These are phyloP conservation scores for Brachypodius melanocephalos DNA, from an alignment of 2,113 vertebrate genomes.

Conservation along the genomic window DNA sequence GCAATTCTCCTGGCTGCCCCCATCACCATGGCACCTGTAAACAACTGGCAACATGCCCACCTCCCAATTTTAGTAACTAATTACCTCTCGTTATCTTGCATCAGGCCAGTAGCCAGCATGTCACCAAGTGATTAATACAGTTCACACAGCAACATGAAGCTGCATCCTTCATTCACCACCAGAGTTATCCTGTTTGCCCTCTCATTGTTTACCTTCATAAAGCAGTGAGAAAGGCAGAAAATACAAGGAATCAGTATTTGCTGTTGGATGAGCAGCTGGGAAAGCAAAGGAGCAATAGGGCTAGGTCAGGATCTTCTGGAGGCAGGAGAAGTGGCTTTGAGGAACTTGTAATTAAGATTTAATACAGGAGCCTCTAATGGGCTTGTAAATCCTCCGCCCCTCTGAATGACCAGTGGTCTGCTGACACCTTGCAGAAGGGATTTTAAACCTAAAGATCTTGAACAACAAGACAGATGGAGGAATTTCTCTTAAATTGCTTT, in stretches of 20 bases:
- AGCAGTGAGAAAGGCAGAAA: not conserved
- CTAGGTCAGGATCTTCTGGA: not conserved
- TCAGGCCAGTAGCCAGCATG: conserved; percentile 34
- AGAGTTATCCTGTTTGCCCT: not conserved
- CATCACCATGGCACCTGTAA: not conserved
- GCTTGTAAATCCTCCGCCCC: not conserved
- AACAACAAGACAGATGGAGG: not conserved
- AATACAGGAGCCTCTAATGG: not conserved
- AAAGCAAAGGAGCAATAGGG: not conserved
- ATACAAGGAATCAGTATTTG: not conserved
- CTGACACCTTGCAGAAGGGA: not conserved
- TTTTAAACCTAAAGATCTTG: not conserved
- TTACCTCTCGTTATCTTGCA: conserved; percentile 44
- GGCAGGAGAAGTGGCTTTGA: not conserved
- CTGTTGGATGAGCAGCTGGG: not conserved
- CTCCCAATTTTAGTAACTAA: conserved; percentile 51
- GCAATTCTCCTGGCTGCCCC: not conserved
- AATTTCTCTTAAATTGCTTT: not conserved
- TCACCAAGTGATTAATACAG: conserved; percentile 33
- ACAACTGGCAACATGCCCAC: conserved; percentile 34
- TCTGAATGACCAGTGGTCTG: not conserved
- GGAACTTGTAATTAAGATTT: not conserved
- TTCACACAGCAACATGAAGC: not conserved
- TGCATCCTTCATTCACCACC: not conserved
- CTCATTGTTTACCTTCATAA: not conserved